Evolutionary conservation across 2,113 vertebrate genomes (phyloP).

Genomic region (Falcunculus frontatus): DNA sequence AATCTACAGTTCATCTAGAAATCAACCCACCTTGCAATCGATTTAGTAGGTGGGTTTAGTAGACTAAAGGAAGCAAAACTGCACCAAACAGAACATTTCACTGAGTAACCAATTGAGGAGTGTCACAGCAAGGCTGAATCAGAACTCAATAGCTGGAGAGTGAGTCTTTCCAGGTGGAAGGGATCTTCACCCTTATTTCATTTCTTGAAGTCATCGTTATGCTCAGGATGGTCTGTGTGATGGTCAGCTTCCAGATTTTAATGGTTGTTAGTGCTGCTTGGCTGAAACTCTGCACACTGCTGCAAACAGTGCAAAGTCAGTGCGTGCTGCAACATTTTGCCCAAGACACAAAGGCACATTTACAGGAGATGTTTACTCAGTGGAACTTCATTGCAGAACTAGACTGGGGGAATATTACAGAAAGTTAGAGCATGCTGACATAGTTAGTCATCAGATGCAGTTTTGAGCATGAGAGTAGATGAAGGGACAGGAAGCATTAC

Average conservation of each 20-base stretch:
- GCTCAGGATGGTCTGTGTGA: neutral
- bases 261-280: neutral
- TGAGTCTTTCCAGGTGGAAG: neutral
- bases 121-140: neutral
- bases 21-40: neutral
- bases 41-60: too few species aligned
- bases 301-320: neutral
- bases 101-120: neutral
- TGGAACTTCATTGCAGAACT: neutral
- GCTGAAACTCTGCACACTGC: neutral
- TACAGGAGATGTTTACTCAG: neutral
- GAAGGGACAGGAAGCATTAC: neutral
- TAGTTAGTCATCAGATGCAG: neutral
- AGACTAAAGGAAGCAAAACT: neutral
- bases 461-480: neutral
- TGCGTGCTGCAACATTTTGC: neutral
- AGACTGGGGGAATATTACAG: neutral
- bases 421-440: neutral
- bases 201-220: neutral
- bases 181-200: neutral
- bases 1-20: neutral
- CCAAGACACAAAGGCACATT: neutral
- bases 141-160: neutral
- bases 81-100: neutral
- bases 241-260: neutral